Evolutionary conservation across 2,888 invertebrate genomes (phyloP), one percentile per base, ranked within the genome.

Genomic region (Meandrusa payeni): DNA sequence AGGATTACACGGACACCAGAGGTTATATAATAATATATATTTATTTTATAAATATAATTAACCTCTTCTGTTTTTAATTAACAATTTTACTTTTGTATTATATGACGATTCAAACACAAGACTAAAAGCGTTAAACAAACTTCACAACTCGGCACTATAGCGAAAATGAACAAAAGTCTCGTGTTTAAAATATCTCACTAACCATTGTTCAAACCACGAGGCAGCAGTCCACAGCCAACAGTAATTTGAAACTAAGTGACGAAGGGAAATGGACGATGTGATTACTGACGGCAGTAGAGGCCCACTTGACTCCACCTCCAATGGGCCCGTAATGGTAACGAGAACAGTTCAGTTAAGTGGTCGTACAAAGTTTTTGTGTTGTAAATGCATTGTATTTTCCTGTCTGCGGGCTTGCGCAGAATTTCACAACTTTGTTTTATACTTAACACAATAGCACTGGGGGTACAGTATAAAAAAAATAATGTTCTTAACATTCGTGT

Each of bases 281-380:
- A 39, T 39, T 39, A 31, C 39, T 10, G 15, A 15, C 24, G 33
- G 22, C 33, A 1, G 12, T 33, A 7, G 22, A 27, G 7, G 28
- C 11, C 37, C 37, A 38, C 38, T 38, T 39, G 39, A 31, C 29
- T 39, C 22, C 22, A 31, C 39, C 38, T 27, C 19, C 17, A 17
- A 31, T 13, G 23, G 15, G 29, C n/a, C 27, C 37, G 19, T 13
- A 29, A 39, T 15, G 20, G 27, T 33, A 31, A 31, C 26, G 20
- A 6, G 12, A 41, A 41, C 20, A 27, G 12, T 27, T 12, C 32
- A 5, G 27, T 27, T 20, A 41, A 20, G 41, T 22, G 28, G 13
- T 34, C 41, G 27, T 41, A 6, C 13, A 34, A 34, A 31, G 27
- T 27, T 34, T 41, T 33, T 41, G 17, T 26, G 19, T 41, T 33